Percentiles rank a stretch among this genome's conserved stretches.
These are phyloP conservation scores for Digitonthophagus gazella DNA, from an alignment of 2,888 invertebrate species.

Conservation along the genomic window DNA sequence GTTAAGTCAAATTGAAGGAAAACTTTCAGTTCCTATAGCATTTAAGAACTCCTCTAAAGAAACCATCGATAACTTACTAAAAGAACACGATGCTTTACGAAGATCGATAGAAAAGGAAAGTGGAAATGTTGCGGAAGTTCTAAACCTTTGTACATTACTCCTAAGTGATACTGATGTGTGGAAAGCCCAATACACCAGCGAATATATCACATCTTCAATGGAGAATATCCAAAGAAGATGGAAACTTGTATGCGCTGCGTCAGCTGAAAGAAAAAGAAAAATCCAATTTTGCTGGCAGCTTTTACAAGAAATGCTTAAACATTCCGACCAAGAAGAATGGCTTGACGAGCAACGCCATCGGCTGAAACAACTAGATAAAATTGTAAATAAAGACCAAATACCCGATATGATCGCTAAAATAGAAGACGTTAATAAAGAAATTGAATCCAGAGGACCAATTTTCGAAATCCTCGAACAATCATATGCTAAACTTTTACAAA, in stretches of 20 bases:
- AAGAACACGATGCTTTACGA: slow-evolving; percentile 71
- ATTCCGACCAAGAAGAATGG: slow-evolving; percentile 60
- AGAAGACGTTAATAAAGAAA: slow-evolving; percentile 56
- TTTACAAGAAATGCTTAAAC: slow-evolving; percentile 59
- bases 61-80: slow-evolving; percentile 66
- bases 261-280: slow-evolving; percentile 68
- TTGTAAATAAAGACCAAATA: slow-evolving; percentile 60
- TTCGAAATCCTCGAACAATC: slow-evolving; percentile 65
- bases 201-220: slow-evolving; percentile 64
- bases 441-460: slow-evolving; percentile 58
- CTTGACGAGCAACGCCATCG: slow-evolving; percentile 62
- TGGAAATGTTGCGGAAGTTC: slow-evolving; percentile 71
- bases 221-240: slow-evolving; percentile 75
- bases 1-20: slow-evolving; percentile 70
- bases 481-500: slow-evolving; percentile 67
- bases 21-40: slow-evolving; percentile 65
- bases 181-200: slow-evolving; percentile 69
- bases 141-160: slow-evolving; percentile 76
- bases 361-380: slow-evolving; percentile 60
- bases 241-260: slow-evolving; percentile 73
- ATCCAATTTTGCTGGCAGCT: slow-evolving; percentile 63
- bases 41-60: slow-evolving; percentile 66
- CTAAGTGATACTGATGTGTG: slow-evolving; percentile 72
- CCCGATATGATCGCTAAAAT: slow-evolving; percentile 58
- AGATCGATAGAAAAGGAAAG: slow-evolving; percentile 75